Conservation (phyloP, 2,888 invertebrate genomes). For the Eulithis prunata region DNA sequence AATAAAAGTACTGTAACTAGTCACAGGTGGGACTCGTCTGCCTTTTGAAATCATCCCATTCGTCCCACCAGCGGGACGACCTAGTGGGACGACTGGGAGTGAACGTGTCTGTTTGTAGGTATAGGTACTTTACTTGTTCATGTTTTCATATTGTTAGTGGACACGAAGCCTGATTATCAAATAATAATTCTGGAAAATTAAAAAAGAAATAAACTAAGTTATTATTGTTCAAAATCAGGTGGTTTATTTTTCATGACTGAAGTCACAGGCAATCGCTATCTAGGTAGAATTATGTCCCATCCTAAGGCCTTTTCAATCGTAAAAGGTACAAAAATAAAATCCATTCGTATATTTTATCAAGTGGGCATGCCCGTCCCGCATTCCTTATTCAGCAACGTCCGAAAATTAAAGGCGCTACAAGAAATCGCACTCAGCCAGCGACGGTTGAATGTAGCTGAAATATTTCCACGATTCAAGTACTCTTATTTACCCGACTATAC, state of each 20-base stretch:
- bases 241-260: neutral
- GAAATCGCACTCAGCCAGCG: slow-evolving; percentile 77
- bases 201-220: too few species aligned
- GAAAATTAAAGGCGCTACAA: slow-evolving; percentile 78
- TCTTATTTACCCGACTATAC: slow-evolving; percentile 66
- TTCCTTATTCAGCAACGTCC: slow-evolving; percentile 80
- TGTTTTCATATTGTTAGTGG: too few species aligned
- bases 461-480: slow-evolving; percentile 72
- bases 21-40: too few species aligned
- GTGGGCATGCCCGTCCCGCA: slow-evolving; percentile 56
- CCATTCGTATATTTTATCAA: slow-evolving; percentile 52
- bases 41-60: too few species aligned
- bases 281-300: neutral
- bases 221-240: too few species aligned
- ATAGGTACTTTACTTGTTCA: too few species aligned
- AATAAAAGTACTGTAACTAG: too few species aligned
- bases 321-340: slow-evolving; percentile 45
- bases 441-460: slow-evolving; percentile 63
- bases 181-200: too few species aligned
- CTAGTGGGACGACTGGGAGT: too few species aligned
- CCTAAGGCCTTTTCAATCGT: slow-evolving; percentile 8
- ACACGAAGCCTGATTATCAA: too few species aligned
- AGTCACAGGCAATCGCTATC: neutral
- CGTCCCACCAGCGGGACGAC: too few species aligned
- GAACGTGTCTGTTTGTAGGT: too few species aligned